phyloP scores from a whole-genome alignment of 2,888 invertebrate genomes.

The Fragum whitleyi region DNA sequence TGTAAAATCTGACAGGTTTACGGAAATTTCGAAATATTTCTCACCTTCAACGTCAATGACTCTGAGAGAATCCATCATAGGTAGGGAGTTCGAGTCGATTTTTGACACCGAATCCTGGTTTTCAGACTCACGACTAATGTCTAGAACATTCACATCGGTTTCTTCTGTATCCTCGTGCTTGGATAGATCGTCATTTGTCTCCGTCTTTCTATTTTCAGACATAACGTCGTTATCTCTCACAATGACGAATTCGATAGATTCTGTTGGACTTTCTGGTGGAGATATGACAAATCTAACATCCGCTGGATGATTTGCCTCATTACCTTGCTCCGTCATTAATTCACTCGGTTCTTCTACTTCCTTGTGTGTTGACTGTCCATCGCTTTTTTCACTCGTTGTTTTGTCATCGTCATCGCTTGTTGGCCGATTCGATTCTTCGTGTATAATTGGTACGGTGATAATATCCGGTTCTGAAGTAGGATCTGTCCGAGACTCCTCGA shows the following conservation, averaged over 20 bases:
- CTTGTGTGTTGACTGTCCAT: too few relatives aligned
- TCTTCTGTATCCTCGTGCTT: not conserved
- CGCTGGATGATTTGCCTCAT: too few relatives aligned
- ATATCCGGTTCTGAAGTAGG: too few relatives aligned
- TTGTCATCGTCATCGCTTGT: too few relatives aligned
- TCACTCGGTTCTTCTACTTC: too few relatives aligned
- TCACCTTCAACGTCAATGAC: not conserved
- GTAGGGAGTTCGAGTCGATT: not conserved
- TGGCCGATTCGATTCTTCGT: too few relatives aligned
- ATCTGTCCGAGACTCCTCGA: too few relatives aligned
- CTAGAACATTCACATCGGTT: not conserved
- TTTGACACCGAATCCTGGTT: not conserved
- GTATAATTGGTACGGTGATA: too few relatives aligned
- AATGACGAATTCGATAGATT: not conserved
- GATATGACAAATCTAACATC: not conserved
- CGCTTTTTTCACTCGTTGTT: too few relatives aligned
- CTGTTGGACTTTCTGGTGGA: not conserved
- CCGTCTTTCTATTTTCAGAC: not conserved
- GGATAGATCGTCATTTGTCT: not conserved
- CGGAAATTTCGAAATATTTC: not conserved
- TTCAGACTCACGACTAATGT: not conserved
- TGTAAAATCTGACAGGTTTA: not conserved
- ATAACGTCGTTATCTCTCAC: not conserved
- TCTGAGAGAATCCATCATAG: not conserved
- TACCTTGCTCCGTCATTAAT: too few relatives aligned